Evolutionary conservation across 2,888 invertebrate genomes (phyloP).

Genomic region (Leptopilina syphax): DNA sequence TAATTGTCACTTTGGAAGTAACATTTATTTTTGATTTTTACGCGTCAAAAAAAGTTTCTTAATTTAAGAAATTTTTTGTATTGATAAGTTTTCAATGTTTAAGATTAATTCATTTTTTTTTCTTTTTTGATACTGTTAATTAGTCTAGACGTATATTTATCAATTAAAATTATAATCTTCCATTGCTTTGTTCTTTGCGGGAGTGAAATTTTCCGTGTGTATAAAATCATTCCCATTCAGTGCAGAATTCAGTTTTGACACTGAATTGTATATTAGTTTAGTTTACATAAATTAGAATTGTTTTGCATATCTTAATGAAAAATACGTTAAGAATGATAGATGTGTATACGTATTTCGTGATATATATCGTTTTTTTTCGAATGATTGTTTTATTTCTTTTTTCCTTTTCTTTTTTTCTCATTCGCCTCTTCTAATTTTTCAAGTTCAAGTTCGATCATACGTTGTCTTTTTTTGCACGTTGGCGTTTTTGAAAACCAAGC

Average conservation of each 20-base stretch:
- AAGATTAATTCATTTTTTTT: background rate
- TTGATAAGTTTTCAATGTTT: background rate
- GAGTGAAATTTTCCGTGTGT: background rate
- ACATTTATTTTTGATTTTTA: no score
- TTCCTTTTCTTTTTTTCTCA: constrained; percentile 76
- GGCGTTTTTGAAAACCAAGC: constrained; percentile 88
- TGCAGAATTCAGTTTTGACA: no score
- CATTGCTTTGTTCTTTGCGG: background rate
- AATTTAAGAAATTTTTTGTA: no score
- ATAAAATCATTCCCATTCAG: no score
- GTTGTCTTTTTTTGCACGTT: constrained; percentile 86
- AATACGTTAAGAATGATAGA: no score
- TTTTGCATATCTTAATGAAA: background rate
- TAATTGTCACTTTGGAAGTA: no score
- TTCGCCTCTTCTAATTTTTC: constrained; percentile 78
- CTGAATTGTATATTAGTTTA: no score
- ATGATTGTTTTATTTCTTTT: constrained; percentile 59
- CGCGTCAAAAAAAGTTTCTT: no score
- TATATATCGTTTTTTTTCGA: constrained; percentile 5
- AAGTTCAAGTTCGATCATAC: constrained; percentile 83
- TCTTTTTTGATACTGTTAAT: background rate
- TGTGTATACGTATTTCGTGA: background rate
- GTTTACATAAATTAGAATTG: no score
- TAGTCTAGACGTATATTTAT: background rate
- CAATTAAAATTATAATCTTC: background rate